Evolutionary conservation across 2,797 vertebrate species (phyloP).

Genomic region (Nothura maculosa): DNA sequence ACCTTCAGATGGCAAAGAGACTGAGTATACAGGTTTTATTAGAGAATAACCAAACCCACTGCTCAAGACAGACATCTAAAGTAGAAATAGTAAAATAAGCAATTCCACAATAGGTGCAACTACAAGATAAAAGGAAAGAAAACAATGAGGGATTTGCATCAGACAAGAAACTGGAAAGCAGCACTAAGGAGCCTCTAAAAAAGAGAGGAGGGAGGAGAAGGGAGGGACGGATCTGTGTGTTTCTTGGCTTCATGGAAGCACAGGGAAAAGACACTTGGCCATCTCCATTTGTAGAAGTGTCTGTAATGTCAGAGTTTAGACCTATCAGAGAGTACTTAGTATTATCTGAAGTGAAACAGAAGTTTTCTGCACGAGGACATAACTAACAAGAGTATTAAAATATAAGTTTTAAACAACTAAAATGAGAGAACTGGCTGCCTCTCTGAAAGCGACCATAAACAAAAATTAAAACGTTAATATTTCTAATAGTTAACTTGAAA

Average conservation of each 20-base stretch:
- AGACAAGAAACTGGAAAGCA: background rate
- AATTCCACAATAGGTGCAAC: background rate
- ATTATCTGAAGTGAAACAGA: background rate
- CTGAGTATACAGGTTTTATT: background rate
- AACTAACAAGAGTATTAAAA: background rate
- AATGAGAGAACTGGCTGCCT: background rate
- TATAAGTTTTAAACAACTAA: background rate
- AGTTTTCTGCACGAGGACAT: background rate
- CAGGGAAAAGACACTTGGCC: background rate
- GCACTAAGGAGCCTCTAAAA: background rate
- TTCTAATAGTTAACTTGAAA: background rate
- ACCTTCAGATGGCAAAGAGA: background rate
- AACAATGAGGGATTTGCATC: background rate
- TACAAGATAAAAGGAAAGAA: background rate
- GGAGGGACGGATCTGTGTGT: rapidly evolving
- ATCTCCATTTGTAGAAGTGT: background rate
- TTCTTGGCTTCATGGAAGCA: background rate
- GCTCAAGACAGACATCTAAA: background rate
- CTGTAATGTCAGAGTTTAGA: background rate
- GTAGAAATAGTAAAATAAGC: background rate
- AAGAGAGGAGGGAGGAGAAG: background rate
- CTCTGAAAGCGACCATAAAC: background rate
- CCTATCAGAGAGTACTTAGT: background rate
- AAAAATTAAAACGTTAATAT: background rate
- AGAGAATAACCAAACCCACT: background rate